These are phyloP conservation scores for roundworm (Caenorhabditis elegans) DNA, from an alignment of 1,140 invertebrate species.

Conservation along the genomic window WBcel235 BX284606.5:3404501-3405000, in stretches of 20 bases:
- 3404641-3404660: constrained; percentile 38
- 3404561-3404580: constrained; percentile 25
- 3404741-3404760: constrained; percentile 39
- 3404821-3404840: constrained; percentile 25
- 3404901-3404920: constrained; percentile 21
- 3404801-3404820: constrained; percentile 44
- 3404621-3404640: constrained; percentile 44
- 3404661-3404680: constrained; percentile 43
- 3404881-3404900: constrained; percentile 30
- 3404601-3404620: constrained; percentile 47
- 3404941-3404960: background rate
- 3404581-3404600: constrained; percentile 27
- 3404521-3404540: constrained; percentile 38
- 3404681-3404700: constrained; percentile 29
- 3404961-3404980: constrained; percentile 38
- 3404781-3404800: constrained; percentile 49
- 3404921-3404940: constrained; percentile 4
- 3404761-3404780: constrained; percentile 42
- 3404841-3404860: constrained; percentile 38
- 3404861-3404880: constrained; percentile 39
- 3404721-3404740: background rate
- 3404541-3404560: constrained; percentile 36
- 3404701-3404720: constrained; percentile 35
- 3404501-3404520: constrained; percentile 23
- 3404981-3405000: constrained; percentile 37